Evolutionary conservation across 1,140 invertebrate genomes (phyloP), one percentile per base, ranked within the genome.

Genomic region (Hycleus phaleratus): DNA sequence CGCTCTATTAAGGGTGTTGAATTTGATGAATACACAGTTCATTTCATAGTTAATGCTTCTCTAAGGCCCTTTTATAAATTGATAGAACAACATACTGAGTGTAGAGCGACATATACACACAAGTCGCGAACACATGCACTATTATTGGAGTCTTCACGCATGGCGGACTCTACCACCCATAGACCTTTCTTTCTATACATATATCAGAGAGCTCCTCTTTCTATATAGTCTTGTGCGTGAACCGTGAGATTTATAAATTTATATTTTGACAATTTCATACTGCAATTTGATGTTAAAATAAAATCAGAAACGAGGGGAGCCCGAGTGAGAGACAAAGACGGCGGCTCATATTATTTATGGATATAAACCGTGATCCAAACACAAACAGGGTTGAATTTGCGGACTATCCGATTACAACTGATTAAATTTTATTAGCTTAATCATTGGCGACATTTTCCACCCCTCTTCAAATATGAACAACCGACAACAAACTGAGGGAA

Each of bases 191-290:
- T 32, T 32, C 32, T 32, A 32, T 32, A 32, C 32, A 18, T 18
- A 18, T 18, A 18, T 18, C 18, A 18, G 18, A 18, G 18, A 18
- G 32, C 4, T 32, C 32, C 32, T 32, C 32, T 40, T 8, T 49
- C 48, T 42, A 10, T 10, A 42, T 50, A 39, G 61, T 55, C 61
- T 46, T 58, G 60, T 52, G 56, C 65, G 50, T 46, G 47, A 51
- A 70, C 61, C 68, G 68, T 70, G 67, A 70, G 68, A 70, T 70
- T 70, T 70, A 70, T 70, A 68, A 69, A 66, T 69, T 70, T 70
- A 65, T 69, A 70, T 70, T 70, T 70, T 70, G 68, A 70, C 68
- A 68, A 70, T 70, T 68, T 64, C 64, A 63, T 67, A 65, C 56
- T 63, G 51, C 63, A 61, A 68, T 67, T 68, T 67, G 32, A 32